Evolutionary conservation across 2,113 vertebrate genomes (phyloP), one percentile per base, ranked within the genome.

Genomic region (Brachyhypopomus gauderio): DNA sequence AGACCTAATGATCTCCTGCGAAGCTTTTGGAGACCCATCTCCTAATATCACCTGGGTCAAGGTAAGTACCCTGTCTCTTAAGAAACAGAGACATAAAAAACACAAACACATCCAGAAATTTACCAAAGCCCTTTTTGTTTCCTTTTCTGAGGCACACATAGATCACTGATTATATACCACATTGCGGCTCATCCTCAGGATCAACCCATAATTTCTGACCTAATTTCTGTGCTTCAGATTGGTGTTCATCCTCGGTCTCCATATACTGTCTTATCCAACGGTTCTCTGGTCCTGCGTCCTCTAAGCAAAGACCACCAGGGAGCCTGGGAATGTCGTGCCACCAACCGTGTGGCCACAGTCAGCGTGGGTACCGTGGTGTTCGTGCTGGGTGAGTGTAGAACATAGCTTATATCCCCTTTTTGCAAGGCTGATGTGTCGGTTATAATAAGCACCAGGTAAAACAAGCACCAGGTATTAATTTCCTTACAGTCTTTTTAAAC

Each of bases 271-370:
- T 87, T 95, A 3, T 84, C 86, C 2, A 98, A 97, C 64, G 92
- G 93, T 88, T 98, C 95, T 89, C 93, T 99, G 8, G 3, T 96
- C 72, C 90, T 99, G 59, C 93, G 83, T 38, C 95, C 96, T 0
- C 86, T 99, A 60, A 87, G 87, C 82, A 98, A 98, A 89, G 95
- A 97, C 85, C 96, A 98, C 84, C 94, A 98, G 0, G 97, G 98
- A 3, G 85, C 89, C 6, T 99, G 98, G 98, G 92, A 96, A 76
- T 99, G 98, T 85, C 87, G 84, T 0, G 97, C 95, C 83, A 92
- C 92, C 84, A 99, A 97, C 71, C 89, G 87, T 0, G 96, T 99
- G 11, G 96, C 96, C 78, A 94, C 87, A 0, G 91, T 96, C 88
- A 91, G 92, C 27, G 25, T 92, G 2, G 58, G 89, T 86, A 97